These are phyloP conservation scores for Phrynosoma platyrhinos DNA, from an alignment of 2,113 vertebrate genomes.

Conservation along the genomic window DNA sequence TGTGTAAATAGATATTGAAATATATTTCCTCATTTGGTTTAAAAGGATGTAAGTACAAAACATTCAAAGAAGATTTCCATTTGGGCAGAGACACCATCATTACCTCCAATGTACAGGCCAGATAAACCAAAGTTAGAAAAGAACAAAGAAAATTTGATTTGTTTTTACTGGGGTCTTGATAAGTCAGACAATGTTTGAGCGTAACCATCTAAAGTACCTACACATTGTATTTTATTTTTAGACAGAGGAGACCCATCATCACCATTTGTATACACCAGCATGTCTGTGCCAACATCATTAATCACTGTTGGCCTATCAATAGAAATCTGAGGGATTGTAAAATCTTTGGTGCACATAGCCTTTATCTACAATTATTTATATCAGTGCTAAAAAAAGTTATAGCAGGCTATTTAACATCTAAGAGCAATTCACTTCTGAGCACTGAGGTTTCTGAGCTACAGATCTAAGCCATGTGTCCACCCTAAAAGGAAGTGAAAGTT, in stretches of 20 bases:
- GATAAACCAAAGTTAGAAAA: background rate
- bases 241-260: background rate
- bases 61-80: slow-evolving; percentile 21
- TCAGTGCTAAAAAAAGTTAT: slow-evolving; percentile 12
- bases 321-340: background rate
- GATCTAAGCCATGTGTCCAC: slow-evolving; percentile 4
- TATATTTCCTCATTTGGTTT: slow-evolving; percentile 27
- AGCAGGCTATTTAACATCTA: background rate
- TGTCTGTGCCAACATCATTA: slow-evolving; percentile 3
- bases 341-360: slow-evolving; percentile 25
- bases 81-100: rapidly evolving
- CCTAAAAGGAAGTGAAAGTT: slow-evolving; percentile 43
- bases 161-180: background rate
- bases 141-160: background rate
- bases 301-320: slow-evolving; percentile 28
- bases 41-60: slow-evolving; percentile 50
- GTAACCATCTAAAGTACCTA: background rate
- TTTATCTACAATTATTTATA: slow-evolving; percentile 14
- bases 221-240: background rate
- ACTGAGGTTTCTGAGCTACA: slow-evolving; percentile 22
- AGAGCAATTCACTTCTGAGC: slow-evolving; percentile 25
- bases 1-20: slow-evolving; percentile 16
- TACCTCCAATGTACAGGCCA: background rate
- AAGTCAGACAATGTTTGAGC: background rate
- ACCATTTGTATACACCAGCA: background rate